These are phyloP conservation scores for Scolanthus callimorphus DNA, from an alignment of 92 coral and sea anemone genomes.

Conservation along the genomic window DNA sequence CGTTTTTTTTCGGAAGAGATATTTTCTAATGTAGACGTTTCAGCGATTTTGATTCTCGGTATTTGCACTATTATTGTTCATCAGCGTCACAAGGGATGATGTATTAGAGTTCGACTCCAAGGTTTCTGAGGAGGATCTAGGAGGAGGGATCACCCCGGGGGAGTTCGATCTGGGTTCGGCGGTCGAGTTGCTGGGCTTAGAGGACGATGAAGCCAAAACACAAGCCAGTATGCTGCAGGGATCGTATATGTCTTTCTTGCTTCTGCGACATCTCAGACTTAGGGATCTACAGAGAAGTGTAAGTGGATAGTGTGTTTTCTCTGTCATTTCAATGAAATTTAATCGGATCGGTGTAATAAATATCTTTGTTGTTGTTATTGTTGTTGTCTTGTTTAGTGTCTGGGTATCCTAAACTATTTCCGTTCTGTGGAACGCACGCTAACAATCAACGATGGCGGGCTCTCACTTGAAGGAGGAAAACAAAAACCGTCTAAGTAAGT, in stretches of 20 bases:
- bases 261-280: conserved; percentile 87
- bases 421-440: conserved; percentile 87
- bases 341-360: background rate
- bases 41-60: too few species aligned
- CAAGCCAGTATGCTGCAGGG: conserved; percentile 81
- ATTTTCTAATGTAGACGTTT: too few species aligned
- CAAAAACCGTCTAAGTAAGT: conserved; percentile 88
- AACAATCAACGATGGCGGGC: conserved; percentile 88
- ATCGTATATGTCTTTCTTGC: conserved; percentile 90
- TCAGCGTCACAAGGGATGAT: conserved; percentile 64
- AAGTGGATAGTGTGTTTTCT: conserved; percentile 16
- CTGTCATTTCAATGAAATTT: background rate
- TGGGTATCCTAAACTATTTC: conserved; percentile 86
- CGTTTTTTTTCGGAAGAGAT: too few species aligned
- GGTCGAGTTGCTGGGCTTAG: conserved; percentile 86
- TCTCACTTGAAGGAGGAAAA: conserved; percentile 87
- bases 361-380: background rate
- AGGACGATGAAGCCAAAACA: conserved; percentile 78
- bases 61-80: too few species aligned
- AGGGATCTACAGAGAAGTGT: conserved; percentile 96
- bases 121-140: conserved; percentile 80
- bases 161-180: conserved; percentile 93
- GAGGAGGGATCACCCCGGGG: conserved; percentile 59
- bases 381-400: conserved; percentile 51
- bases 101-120: conserved; percentile 89